Conservation (phyloP, 2,113 vertebrate species). For the Salvator merianae region DNA sequence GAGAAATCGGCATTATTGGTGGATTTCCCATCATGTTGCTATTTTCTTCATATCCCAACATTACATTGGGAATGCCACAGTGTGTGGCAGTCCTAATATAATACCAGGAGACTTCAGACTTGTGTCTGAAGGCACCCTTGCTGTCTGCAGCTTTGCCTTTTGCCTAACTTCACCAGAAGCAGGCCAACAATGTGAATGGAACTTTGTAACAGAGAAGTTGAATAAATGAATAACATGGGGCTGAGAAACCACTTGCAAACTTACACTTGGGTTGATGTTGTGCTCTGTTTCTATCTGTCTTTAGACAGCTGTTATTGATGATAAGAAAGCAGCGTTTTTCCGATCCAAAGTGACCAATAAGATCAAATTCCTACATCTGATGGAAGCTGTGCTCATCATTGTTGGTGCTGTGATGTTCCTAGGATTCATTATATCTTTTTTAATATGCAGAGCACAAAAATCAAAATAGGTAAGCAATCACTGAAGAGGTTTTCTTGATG, state of each 20-base stretch:
- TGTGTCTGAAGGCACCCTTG: no score
- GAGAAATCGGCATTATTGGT: no score
- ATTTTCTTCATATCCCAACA: no score
- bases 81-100: no score
- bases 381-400: conserved; percentile 76
- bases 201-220: neutral
- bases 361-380: conserved; percentile 69
- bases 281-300: conserved; percentile 56
- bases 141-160: neutral
- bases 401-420: conserved; percentile 74
- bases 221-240: neutral
- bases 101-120: no score
- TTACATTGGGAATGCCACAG: no score
- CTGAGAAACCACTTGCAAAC: neutral
- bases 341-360: conserved; percentile 74
- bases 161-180: neutral
- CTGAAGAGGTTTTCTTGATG: neutral
- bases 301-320: conserved; percentile 85
- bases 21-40: no score
- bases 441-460: conserved; percentile 58
- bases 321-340: conserved; percentile 84
- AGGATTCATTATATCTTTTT: conserved; percentile 74
- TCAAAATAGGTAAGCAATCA: conserved; percentile 60
- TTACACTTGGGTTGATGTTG: neutral
- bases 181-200: neutral